phyloP scores from a whole-genome alignment of 2,888 invertebrate species.

The Rapana venosa region DNA sequence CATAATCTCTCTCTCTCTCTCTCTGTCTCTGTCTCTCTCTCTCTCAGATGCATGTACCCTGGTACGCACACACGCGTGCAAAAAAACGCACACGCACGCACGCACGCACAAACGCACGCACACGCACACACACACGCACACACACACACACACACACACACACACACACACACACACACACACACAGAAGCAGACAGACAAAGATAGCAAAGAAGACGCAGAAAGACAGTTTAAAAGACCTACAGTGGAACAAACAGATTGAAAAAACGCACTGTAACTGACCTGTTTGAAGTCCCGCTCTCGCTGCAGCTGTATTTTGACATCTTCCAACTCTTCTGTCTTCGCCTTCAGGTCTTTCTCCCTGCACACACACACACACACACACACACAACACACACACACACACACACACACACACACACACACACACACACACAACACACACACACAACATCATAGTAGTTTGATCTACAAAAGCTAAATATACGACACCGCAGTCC shows the following conservation, averaged over 20 bases:
- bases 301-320: slow-evolving; percentile 58
- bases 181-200: neutral
- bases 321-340: slow-evolving; percentile 60
- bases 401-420: neutral
- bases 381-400: neutral
- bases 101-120: no score
- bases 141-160: slow-evolving; percentile 23
- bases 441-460: neutral
- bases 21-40: neutral
- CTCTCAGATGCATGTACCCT: no score
- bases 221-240: neutral
- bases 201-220: neutral
- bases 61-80: neutral
- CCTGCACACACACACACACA: slow-evolving; percentile 53
- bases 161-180: slow-evolving; percentile 20
- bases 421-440: neutral
- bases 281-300: slow-evolving; percentile 60
- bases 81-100: no score
- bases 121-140: slow-evolving; percentile 7
- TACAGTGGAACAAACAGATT: neutral
- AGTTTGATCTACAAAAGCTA: no score
- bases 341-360: slow-evolving; percentile 62
- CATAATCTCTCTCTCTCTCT: no score
- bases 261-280: neutral
- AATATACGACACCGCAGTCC: no score